These are phyloP conservation scores for Macrobrachium rosenbergii DNA, from an alignment of 1,140 invertebrate species.

Conservation along the genomic window DNA sequence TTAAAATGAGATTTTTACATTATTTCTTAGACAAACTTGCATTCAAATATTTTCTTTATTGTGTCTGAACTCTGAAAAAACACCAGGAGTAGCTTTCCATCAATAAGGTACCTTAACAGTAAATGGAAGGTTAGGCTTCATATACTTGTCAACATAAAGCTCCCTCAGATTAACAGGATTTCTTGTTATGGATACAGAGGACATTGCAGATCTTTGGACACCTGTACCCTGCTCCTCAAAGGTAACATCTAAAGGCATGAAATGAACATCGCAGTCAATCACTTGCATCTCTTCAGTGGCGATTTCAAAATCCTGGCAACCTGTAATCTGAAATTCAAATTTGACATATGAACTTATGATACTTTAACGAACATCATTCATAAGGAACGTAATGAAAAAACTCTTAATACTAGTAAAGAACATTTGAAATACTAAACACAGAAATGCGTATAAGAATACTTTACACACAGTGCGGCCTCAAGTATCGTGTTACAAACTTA, in stretches of 20 bases:
- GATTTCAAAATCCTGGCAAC: slow-evolving; percentile 24
- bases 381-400: too few relatives aligned
- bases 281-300: slow-evolving; percentile 14
- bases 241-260: background rate
- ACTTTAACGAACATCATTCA: too few relatives aligned
- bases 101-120: slow-evolving; percentile 11
- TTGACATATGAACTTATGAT: too few relatives aligned
- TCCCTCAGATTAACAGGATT: background rate
- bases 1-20: background rate
- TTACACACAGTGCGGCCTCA: too few relatives aligned
- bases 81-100: background rate
- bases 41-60: background rate
- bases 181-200: background rate
- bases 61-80: background rate
- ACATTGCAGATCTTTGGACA: background rate
- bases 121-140: slow-evolving; percentile 46
- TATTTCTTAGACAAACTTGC: background rate
- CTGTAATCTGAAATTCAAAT: slow-evolving; percentile 13
- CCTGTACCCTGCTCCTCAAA: slow-evolving; percentile 35
- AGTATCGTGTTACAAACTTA: too few relatives aligned
- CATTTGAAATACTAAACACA: too few relatives aligned
- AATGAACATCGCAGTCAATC: slow-evolving; percentile 31
- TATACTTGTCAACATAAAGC: slow-evolving; percentile 30
- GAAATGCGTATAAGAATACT: too few relatives aligned
- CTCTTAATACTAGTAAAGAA: too few relatives aligned